phyloP scores from a whole-genome alignment of 1,140 invertebrate species.

The Ostrea edulis region DNA sequence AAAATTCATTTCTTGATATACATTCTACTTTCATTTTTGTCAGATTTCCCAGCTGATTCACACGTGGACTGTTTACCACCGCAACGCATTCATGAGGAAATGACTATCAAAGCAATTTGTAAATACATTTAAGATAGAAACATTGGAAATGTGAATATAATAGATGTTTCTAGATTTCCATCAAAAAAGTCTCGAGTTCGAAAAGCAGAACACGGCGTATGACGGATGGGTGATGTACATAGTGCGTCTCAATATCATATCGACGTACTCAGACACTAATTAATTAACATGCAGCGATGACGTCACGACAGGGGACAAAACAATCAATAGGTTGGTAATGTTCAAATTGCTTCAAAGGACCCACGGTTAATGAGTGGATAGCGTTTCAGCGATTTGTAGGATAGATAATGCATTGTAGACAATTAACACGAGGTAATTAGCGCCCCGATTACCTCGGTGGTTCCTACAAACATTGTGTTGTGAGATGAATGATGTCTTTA shows the following conservation, averaged over 20 bases:
- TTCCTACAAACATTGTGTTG: background rate
- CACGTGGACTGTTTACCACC: too few species aligned
- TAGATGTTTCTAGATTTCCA: too few species aligned
- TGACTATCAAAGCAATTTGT: too few species aligned
- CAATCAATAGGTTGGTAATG: background rate
- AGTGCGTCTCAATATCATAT: too few species aligned
- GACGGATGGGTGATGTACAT: background rate
- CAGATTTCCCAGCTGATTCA: too few species aligned
- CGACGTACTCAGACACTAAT: background rate
- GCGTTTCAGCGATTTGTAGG: background rate
- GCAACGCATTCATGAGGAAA: too few species aligned
- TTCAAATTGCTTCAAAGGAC: background rate
- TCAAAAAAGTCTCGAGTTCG: background rate
- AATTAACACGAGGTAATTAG: background rate
- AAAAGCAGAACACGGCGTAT: background rate
- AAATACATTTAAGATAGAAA: too few species aligned
- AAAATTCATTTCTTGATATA: too few species aligned
- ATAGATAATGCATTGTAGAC: background rate
- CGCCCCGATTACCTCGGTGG: background rate
- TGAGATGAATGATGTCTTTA: conserved; percentile 4
- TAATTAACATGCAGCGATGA: background rate
- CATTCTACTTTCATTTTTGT: too few species aligned
- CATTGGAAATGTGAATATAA: too few species aligned
- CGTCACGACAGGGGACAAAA: background rate
- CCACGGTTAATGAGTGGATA: background rate